Evolutionary conservation across 2,797 vertebrate species (phyloP).

Genomic region (Notoglanidium macrostoma): DNA sequence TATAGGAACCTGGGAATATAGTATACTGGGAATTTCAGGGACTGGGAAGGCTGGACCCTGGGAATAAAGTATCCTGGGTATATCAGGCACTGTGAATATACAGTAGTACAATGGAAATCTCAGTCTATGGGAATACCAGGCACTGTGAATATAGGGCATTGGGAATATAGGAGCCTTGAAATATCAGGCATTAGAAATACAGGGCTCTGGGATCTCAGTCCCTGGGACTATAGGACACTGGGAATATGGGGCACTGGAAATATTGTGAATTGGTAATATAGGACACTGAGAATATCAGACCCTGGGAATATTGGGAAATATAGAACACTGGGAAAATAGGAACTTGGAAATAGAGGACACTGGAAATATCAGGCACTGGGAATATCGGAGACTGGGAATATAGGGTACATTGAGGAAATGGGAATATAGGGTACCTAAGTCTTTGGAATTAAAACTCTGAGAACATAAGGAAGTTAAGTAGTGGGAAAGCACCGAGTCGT

Average conservation of each 20-base stretch:
- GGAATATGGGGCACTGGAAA: neutral
- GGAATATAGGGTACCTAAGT: neutral
- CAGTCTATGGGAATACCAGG: neutral
- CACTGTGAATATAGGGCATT: neutral
- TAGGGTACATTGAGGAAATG: neutral
- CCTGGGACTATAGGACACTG: neutral
- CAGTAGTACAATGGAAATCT: neutral
- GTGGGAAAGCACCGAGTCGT: neutral
- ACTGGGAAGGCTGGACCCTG: neutral
- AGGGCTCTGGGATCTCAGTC: neutral
- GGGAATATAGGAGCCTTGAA: neutral
- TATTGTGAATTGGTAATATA: neutral
- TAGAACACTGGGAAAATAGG: neutral
- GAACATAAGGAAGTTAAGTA: neutral
- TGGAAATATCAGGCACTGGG: too few relatives aligned
- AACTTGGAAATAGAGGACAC: neutral
- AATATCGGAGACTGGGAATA: neutral
- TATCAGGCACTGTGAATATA: neutral
- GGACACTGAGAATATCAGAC: neutral
- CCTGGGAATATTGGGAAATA: neutral
- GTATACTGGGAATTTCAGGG: too few relatives aligned
- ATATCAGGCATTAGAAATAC: neutral
- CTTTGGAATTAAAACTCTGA: neutral
- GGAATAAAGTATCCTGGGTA: neutral
- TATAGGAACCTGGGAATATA: neutral